These are phyloP conservation scores for Mungos mungo DNA, from an alignment of 2,113 vertebrate species.

Conservation along the genomic window DNA sequence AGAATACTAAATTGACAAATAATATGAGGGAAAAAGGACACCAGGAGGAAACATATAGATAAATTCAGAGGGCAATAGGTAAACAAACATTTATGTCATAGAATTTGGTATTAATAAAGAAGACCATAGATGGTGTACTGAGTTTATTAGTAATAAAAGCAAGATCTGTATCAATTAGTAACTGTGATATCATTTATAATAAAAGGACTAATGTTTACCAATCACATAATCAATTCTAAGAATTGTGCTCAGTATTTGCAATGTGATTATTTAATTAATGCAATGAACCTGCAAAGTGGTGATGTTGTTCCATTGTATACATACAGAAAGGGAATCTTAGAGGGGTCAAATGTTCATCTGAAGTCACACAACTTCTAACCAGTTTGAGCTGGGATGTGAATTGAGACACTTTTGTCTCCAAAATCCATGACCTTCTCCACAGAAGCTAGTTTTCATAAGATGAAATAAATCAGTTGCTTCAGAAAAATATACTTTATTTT, in stretches of 20 bases:
- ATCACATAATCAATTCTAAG: neutral
- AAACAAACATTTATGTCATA: neutral
- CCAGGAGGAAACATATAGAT: neutral
- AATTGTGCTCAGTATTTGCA: neutral
- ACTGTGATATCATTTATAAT: neutral
- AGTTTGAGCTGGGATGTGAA: neutral
- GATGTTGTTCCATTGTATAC: neutral
- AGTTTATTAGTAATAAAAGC: neutral
- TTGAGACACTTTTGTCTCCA: neutral
- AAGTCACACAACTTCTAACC: neutral
- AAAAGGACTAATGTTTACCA: neutral
- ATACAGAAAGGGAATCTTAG: neutral
- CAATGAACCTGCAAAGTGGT: neutral
- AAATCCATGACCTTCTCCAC: neutral
- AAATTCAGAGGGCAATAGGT: neutral
- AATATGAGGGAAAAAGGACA: neutral
- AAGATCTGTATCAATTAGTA: neutral
- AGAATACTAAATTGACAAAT: neutral
- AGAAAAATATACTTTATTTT: neutral
- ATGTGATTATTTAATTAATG: neutral
- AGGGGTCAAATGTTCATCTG: neutral
- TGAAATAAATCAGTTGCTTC: neutral
- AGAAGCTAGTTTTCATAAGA: neutral
- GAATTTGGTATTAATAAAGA: neutral
- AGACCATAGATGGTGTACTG: neutral